Evolutionary conservation across 2,113 vertebrate species (phyloP).

Genomic region (Sminthopsis crassicaudata): DNA sequence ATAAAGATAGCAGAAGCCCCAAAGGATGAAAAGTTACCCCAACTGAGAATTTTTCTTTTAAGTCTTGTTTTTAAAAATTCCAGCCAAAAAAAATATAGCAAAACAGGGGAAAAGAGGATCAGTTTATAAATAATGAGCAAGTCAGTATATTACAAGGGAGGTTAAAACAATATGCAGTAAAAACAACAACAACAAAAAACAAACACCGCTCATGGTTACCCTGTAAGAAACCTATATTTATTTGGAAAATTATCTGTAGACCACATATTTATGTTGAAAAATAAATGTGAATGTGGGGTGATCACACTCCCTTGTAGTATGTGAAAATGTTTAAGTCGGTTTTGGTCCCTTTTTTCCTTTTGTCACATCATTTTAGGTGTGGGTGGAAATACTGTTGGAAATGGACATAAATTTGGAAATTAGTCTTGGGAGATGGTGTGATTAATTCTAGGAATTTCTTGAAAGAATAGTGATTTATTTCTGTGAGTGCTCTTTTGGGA

Average conservation of each 20-base stretch:
- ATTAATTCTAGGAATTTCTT: neutral
- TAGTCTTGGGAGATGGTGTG: neutral
- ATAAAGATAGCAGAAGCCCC: neutral
- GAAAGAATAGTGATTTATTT: neutral
- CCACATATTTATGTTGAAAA: neutral
- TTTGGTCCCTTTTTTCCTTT: neutral
- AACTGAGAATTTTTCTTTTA: neutral
- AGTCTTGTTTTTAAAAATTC: neutral
- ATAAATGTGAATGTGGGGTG: neutral
- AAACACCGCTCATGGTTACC: neutral
- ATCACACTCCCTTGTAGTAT: neutral
- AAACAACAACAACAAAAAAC: neutral
- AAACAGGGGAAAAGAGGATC: neutral
- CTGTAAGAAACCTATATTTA: neutral
- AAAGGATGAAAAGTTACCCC: neutral
- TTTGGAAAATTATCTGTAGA: neutral
- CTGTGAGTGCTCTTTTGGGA: neutral
- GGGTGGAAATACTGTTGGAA: neutral
- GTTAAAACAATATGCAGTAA: neutral
- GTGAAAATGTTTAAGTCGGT: constrained; percentile 5
- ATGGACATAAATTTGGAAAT: neutral
- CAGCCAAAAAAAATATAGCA: neutral
- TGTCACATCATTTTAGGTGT: neutral
- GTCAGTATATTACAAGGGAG: neutral
- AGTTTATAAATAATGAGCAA: neutral